Evolutionary conservation across 2,888 invertebrate species (phyloP).

Genomic region (Drosophila sordidapex): DNA sequence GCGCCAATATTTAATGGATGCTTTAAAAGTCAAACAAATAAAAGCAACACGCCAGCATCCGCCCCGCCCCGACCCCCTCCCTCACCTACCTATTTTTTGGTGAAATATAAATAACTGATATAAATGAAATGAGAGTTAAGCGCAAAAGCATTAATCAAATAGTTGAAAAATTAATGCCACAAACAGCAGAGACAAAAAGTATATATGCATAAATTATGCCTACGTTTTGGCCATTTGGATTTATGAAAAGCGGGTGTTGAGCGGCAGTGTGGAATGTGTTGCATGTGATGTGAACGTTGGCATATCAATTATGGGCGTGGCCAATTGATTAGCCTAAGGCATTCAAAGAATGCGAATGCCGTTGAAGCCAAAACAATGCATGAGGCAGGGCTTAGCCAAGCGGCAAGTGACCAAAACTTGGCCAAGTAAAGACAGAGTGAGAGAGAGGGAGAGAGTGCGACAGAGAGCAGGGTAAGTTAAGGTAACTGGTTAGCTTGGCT

Average conservation of each 20-base stretch:
- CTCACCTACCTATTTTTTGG: too few species aligned
- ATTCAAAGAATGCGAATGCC: conserved; percentile 35
- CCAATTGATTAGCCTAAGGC: conserved; percentile 8
- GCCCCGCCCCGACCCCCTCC: not conserved
- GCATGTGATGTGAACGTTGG: not conserved
- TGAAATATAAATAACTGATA: conserved; percentile 20
- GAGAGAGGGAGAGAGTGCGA: not conserved
- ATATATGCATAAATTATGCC: not conserved
- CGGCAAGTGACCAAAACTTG: conserved; percentile 58
- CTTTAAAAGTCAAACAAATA: conserved; percentile 43
- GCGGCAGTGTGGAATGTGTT: conserved; percentile 1
- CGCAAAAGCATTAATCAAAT: conserved; percentile 42
- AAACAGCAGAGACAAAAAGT: not conserved
- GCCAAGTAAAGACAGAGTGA: conserved; percentile 34
- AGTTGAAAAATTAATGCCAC: conserved; percentile 29
- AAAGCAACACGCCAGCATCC: conserved; percentile 4
- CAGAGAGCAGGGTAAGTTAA: not conserved
- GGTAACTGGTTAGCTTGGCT: not conserved
- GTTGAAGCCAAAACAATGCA: conserved; percentile 61
- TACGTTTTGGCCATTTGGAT: not conserved
- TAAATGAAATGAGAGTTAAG: conserved; percentile 35
- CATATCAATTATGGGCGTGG: conserved; percentile 29
- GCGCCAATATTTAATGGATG: conserved; percentile 40
- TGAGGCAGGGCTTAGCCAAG: conserved; percentile 34
- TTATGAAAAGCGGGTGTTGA: not conserved